Conservation (phyloP, 2,888 invertebrate genomes). For the Neoitamus cyanurus region DNA sequence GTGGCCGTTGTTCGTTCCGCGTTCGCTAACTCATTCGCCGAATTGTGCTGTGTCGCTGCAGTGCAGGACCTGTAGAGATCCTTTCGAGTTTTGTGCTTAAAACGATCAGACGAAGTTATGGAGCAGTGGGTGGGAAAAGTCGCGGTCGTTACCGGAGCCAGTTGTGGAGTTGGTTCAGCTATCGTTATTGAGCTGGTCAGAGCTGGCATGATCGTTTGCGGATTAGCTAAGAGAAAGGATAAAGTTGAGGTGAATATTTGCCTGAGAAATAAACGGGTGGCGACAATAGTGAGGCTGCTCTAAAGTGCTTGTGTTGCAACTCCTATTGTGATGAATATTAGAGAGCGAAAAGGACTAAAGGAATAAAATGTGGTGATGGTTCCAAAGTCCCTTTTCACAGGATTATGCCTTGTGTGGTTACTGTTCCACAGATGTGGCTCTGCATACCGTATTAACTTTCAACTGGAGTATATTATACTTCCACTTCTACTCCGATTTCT, state of each 20-base stretch:
- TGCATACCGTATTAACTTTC: not conserved
- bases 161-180: slow-evolving; percentile 55
- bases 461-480: not conserved
- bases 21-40: not conserved
- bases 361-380: not conserved
- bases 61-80: not conserved
- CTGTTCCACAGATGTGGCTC: no score
- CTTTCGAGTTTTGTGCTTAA: not conserved
- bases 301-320: not conserved
- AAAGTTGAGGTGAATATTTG: slow-evolving; percentile 56
- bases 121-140: slow-evolving; percentile 56
- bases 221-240: slow-evolving; percentile 56
- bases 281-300: not conserved
- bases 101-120: slow-evolving; percentile 47
- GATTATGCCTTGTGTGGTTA: no score
- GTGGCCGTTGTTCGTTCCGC: not conserved
- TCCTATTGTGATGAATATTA: not conserved
- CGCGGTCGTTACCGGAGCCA: slow-evolving; percentile 56
- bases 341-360: not conserved
- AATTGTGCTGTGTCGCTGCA: not conserved
- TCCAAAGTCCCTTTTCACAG: not conserved
- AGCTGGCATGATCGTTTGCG: slow-evolving; percentile 57
- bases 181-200: slow-evolving; percentile 55
- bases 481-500: no score
- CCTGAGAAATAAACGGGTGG: not conserved